Conservation (phyloP, 1,140 invertebrate genomes). For the Mactra quadrangularis region DNA sequence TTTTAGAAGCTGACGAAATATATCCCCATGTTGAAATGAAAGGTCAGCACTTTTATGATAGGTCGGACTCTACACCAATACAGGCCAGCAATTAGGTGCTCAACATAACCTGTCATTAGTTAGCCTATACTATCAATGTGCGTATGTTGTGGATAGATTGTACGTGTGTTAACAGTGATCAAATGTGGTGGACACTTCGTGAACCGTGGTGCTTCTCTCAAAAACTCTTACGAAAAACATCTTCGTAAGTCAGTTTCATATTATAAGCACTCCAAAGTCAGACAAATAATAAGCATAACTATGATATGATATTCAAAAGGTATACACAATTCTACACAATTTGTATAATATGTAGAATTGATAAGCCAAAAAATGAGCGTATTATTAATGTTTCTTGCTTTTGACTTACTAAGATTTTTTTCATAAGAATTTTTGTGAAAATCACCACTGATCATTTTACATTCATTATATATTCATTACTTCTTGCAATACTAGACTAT, state of each 20-base stretch:
- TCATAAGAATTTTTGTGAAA: background rate
- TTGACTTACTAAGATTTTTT: no score
- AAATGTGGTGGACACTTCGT: background rate
- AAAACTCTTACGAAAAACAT: no score
- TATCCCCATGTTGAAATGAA: slow-evolving; percentile 54
- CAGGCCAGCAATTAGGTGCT: slow-evolving; percentile 55
- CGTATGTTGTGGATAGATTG: background rate
- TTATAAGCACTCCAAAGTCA: no score
- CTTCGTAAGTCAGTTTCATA: no score
- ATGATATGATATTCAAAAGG: background rate
- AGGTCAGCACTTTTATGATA: slow-evolving; percentile 56
- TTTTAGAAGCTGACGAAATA: slow-evolving; percentile 17
- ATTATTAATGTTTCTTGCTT: no score
- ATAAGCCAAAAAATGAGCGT: no score
- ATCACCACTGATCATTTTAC: background rate
- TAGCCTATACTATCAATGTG: background rate
- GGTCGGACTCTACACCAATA: slow-evolving; percentile 44
- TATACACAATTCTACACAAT: background rate
- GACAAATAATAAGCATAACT: no score
- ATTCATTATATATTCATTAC: no score
- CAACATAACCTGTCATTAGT: slow-evolving; percentile 26
- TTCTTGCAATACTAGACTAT: no score
- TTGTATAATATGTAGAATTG: no score
- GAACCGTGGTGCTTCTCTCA: background rate
- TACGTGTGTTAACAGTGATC: background rate